Evolutionary conservation across 2,888 invertebrate genomes (phyloP).

Genomic region (Drosophila bunnanda): DNA sequence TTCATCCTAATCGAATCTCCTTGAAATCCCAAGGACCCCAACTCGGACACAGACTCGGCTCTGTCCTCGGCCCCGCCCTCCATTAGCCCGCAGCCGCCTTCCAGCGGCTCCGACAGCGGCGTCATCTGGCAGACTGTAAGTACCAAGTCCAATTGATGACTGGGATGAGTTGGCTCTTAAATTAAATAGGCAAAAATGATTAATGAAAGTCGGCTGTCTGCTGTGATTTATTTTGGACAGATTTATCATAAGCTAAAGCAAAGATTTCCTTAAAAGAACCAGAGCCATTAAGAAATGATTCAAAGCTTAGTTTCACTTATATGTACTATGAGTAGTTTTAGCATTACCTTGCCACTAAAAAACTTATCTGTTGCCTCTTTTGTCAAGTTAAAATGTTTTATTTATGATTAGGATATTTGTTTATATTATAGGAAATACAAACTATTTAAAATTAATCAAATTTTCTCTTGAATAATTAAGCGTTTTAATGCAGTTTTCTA

Average conservation of each 20-base stretch:
- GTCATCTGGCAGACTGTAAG: constrained; percentile 85
- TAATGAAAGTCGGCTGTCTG: not conserved
- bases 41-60: constrained; percentile 88
- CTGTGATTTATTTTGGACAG: constrained; percentile 8
- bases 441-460: not conserved
- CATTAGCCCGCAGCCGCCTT: constrained; percentile 88
- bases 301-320: not conserved
- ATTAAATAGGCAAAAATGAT: constrained; percentile 11
- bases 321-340: not conserved
- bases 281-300: not conserved
- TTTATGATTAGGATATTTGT: not conserved
- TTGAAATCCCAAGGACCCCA: constrained; percentile 66
- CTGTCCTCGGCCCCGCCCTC: constrained; percentile 89
- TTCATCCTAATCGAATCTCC: not conserved
- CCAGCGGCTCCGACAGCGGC: constrained; percentile 82
- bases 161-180: constrained; percentile 14
- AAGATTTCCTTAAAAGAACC: not conserved
- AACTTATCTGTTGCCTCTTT: too few relatives aligned
- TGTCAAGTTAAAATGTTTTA: not conserved
- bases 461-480: too few relatives aligned
- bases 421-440: not conserved
- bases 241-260: not conserved
- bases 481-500: too few relatives aligned
- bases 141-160: constrained; percentile 12
- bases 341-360: not conserved